These are phyloP conservation scores for Andrena flavipes DNA, from an alignment of 2,888 invertebrate species.

Conservation along the genomic window DNA sequence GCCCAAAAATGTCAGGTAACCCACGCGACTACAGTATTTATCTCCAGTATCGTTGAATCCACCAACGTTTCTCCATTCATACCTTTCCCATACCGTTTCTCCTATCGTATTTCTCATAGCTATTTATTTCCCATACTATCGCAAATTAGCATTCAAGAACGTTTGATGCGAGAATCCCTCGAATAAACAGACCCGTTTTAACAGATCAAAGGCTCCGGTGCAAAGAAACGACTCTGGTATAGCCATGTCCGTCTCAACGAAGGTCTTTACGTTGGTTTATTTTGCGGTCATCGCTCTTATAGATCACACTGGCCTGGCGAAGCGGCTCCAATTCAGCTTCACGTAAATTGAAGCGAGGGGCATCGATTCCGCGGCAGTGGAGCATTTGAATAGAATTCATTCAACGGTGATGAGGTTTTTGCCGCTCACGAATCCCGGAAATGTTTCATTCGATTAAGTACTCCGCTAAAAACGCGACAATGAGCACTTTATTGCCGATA, in stretches of 20 bases:
- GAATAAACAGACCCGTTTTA: neutral
- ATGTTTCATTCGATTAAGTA: neutral
- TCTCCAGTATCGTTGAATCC: too few species aligned
- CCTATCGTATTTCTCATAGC: too few species aligned
- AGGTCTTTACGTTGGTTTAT: neutral
- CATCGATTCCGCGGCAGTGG: neutral
- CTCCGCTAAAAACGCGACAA: neutral
- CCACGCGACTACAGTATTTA: too few species aligned
- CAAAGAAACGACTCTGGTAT: neutral
- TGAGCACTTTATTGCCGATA: neutral
- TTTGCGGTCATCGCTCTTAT: constrained; percentile 12
- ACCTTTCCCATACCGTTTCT: too few species aligned
- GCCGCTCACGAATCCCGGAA: neutral
- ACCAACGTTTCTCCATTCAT: too few species aligned
- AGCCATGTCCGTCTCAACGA: neutral
- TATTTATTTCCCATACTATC: too few species aligned
- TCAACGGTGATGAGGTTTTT: neutral
- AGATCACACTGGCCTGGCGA: neutral
- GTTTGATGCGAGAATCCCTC: neutral
- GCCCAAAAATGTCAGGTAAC: too few species aligned
- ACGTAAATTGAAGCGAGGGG: neutral
- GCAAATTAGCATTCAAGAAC: neutral
- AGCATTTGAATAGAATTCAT: constrained; percentile 23
- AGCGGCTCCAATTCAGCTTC: constrained; percentile 8
- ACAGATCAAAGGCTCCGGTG: neutral